Conservation (phyloP, 2,113 vertebrate species). For the Otus sunia region DNA sequence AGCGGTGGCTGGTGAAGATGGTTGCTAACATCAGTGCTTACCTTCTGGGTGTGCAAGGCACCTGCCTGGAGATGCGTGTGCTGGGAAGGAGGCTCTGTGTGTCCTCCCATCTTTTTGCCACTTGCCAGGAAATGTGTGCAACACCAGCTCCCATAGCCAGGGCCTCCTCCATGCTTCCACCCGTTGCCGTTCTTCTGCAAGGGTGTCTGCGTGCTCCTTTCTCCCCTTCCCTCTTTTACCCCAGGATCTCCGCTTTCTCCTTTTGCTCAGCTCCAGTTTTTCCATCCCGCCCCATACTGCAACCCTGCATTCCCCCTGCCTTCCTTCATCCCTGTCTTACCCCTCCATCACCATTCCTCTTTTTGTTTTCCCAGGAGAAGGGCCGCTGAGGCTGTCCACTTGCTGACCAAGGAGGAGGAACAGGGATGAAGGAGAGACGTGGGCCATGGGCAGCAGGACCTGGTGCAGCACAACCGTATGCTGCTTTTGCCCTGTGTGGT, state of each 20-base stretch:
- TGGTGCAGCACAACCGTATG: neutral
- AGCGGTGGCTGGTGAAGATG: neutral
- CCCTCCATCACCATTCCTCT: neutral
- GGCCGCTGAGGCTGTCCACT: neutral
- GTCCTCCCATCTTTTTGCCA: neutral
- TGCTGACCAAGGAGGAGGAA: neutral
- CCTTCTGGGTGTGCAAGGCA: neutral
- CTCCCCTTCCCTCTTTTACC: neutral
- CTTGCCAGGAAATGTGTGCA: neutral
- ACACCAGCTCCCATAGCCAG: neutral
- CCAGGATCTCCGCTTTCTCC: neutral
- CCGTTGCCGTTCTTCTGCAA: neutral
- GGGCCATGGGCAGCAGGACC: neutral
- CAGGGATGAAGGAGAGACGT: accelerated
- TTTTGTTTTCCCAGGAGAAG: neutral
- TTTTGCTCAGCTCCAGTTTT: neutral
- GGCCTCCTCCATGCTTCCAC: neutral
- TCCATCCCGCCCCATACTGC: neutral
- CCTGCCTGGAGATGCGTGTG: neutral
- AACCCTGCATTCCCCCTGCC: neutral
- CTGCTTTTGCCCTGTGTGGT: accelerated
- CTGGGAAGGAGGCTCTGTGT: neutral
- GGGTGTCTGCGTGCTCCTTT: neutral
- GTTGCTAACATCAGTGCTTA: neutral
- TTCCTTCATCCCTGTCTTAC: neutral